Conservation (phyloP, 2,888 invertebrate genomes). For the Ametastegia equiseti region DNA sequence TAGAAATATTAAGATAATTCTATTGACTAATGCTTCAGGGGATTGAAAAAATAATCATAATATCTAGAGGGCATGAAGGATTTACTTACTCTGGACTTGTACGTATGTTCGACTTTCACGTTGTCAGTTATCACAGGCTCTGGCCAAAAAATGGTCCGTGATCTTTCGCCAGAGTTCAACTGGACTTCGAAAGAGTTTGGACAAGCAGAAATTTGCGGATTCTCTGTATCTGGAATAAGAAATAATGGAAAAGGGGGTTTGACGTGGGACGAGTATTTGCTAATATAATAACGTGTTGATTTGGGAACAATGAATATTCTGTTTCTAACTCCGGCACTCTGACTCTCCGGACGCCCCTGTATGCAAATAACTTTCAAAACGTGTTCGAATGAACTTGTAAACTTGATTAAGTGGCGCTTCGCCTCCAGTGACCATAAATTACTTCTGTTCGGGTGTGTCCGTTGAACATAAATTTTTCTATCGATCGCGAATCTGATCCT, state of each 20-base stretch:
- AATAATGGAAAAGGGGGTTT: background rate
- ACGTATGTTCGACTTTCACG: constrained; percentile 78
- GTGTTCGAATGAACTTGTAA: constrained; percentile 15
- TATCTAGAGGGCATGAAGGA: background rate
- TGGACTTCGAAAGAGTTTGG: constrained; percentile 81
- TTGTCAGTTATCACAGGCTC: constrained; percentile 82
- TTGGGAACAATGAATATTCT: background rate
- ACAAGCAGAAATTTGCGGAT: constrained; percentile 79
- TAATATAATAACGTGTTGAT: background rate
- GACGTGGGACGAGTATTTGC: background rate
- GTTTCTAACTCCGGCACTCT: background rate
- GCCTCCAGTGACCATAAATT: constrained; percentile 21
- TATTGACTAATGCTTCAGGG: background rate
- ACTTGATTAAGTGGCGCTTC: constrained; percentile 32
- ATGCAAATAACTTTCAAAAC: constrained; percentile 26
- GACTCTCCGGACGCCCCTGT: background rate
- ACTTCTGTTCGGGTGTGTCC: background rate
- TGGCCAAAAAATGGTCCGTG: constrained; percentile 80
- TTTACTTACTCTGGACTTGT: constrained; percentile 79
- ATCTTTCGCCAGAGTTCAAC: constrained; percentile 78
- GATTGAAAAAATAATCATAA: background rate
- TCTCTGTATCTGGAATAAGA: constrained; percentile 76
- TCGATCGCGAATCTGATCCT: constrained; percentile 1
- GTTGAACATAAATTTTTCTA: constrained; percentile 24
- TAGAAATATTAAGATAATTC: background rate